These are phyloP conservation scores for Pseudotriccus pelzelni DNA, from an alignment of 2,797 vertebrate genomes.

Conservation along the genomic window DNA sequence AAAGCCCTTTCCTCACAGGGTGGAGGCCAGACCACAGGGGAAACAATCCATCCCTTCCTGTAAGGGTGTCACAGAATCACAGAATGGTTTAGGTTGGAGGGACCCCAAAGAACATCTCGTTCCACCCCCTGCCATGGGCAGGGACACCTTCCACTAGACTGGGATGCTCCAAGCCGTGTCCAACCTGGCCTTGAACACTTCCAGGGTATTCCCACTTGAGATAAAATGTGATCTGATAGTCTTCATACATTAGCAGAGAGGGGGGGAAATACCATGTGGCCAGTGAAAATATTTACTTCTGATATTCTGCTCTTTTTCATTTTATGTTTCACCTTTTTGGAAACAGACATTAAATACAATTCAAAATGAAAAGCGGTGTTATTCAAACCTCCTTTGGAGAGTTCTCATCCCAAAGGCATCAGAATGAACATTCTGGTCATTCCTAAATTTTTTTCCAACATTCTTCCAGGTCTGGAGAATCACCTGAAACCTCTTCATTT, in stretches of 20 bases:
- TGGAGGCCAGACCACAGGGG: accelerated
- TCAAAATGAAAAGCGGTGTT: neutral
- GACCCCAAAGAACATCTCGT: neutral
- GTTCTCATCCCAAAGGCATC: neutral
- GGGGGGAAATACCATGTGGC: accelerated
- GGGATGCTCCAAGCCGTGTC: accelerated
- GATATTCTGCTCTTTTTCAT: neutral
- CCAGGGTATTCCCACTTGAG: neutral
- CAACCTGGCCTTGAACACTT: neutral
- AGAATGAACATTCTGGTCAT: neutral
- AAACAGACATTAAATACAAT: neutral
- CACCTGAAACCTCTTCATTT: neutral
- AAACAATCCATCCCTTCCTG: neutral
- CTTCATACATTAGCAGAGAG: neutral
- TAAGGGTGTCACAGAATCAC: neutral
- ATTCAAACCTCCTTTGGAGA: neutral
- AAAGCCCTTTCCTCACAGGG: neutral
- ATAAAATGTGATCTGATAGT: neutral
- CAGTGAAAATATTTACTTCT: neutral
- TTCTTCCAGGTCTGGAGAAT: neutral
- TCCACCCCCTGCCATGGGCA: neutral
- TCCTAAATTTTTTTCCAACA: neutral
- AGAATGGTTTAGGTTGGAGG: neutral
- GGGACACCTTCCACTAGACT: neutral
- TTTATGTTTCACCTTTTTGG: neutral